phyloP scores from a whole-genome alignment of 1,140 invertebrate genomes.

The Drosophila funebris region DNA sequence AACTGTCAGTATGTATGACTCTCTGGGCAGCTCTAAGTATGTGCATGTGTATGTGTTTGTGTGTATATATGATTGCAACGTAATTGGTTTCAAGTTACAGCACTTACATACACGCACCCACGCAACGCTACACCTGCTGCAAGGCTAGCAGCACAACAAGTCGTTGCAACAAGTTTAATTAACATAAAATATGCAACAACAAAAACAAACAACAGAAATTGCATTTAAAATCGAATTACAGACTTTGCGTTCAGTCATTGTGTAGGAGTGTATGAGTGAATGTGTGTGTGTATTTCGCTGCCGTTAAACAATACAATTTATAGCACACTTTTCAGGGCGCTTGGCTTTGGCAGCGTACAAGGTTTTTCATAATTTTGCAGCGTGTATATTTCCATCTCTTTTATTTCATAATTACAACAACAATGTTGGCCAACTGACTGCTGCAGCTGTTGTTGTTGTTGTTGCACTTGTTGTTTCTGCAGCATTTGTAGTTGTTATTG shows the following conservation, averaged over 20 bases:
- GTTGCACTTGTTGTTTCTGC: constrained; percentile 10
- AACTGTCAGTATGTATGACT: constrained; percentile 58
- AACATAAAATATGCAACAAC: constrained; percentile 76
- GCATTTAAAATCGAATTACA: constrained; percentile 59
- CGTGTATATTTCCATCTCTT: neutral
- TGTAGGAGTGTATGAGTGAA: neutral
- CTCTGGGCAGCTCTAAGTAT: neutral
- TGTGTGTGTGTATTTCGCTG: neutral
- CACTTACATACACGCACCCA: constrained; percentile 26
- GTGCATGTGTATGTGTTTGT: neutral
- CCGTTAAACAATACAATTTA: constrained; percentile 35
- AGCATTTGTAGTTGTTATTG: constrained; percentile 57
- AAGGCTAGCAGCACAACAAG: constrained; percentile 33
- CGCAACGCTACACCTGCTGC: neutral
- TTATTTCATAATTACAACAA: constrained; percentile 34
- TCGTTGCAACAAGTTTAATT: constrained; percentile 75
- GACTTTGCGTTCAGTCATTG: neutral
- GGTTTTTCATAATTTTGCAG: constrained; percentile 28
- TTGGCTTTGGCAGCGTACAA: constrained; percentile 12
- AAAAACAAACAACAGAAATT: constrained; percentile 24
- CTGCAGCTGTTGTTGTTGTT: constrained; percentile 19
- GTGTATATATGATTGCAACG: constrained; percentile 27
- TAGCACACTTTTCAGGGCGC: constrained; percentile 37
- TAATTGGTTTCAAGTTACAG: constrained; percentile 79
- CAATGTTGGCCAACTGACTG: constrained; percentile 30